Conservation (phyloP, 2,113 vertebrate genomes). For the Cyprinodon tularosa region DNA sequence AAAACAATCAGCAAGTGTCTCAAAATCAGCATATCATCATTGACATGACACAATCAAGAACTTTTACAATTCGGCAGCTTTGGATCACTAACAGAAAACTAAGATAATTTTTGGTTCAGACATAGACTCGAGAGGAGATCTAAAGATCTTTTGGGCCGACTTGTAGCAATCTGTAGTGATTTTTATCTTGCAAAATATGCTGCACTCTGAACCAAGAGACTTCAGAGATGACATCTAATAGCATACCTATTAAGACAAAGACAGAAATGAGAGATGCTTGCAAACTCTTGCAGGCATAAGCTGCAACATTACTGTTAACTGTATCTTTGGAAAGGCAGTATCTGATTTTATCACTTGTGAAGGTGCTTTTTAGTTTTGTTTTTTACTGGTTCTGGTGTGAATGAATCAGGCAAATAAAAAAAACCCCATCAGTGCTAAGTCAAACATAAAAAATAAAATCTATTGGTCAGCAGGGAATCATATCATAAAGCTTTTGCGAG, state of each 20-base stretch:
- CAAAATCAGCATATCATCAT: background rate
- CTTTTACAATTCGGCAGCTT: background rate
- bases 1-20: background rate
- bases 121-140: background rate
- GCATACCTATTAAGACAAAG: background rate
- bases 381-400: background rate
- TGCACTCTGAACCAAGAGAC: background rate
- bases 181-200: background rate
- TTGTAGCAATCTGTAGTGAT: background rate
- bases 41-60: background rate
- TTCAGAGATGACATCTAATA: background rate
- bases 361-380: background rate
- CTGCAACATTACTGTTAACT: background rate
- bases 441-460: background rate
- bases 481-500: background rate
- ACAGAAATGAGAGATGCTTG: background rate
- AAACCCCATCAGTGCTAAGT: background rate
- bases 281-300: background rate
- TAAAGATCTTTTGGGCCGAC: background rate
- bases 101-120: background rate
- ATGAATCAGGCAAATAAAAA: background rate
- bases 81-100: background rate
- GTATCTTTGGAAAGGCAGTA: background rate
- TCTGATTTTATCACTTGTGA: background rate
- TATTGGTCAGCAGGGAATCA: background rate